Evolutionary conservation across 1,140 invertebrate species (phyloP), one percentile per base, ranked within the genome.

Genomic region (Drosophila eugracilis): DNA sequence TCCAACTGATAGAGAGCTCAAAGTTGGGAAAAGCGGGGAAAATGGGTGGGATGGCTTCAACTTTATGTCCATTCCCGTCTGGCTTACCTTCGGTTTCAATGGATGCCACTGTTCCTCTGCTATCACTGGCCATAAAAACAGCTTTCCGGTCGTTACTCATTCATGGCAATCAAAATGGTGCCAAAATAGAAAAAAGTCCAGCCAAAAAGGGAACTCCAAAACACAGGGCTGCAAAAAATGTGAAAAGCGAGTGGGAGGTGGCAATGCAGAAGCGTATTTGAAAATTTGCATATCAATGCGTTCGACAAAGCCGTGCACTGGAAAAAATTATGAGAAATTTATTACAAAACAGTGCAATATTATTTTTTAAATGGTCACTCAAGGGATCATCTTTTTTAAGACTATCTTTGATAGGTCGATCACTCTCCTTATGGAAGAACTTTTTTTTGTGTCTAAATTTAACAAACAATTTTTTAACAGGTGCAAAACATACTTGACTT

Each of bases 131-230:
- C 83, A 88, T 88, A 88, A 88, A 88, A 88, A 83, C 83, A 89
- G 83, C 83, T 88, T 88, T 88, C 83, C 83, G 83, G 75, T 88
- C 83, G 83, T 88, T 88, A 88, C 83, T 88, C 83, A 88, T 88
- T 88, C 83, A 88, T 88, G 78, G 75, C 83, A 88, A 86, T 86
- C 78, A 86, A 86, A 86, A 88, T 83, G 83, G 78, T 86, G 83
- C 78, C 83, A 83, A 88, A 86, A 83, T 78, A 81, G 75, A 86
- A 86, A 75, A 88, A 88, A 77, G 73, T 77, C 71, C 59, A 44
- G 21, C 67, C 45, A 73, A 73, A 72, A 72, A 63, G 47, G 47
- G 22, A 63, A 22, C 57, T 45, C 69, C 69, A 53, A 62, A 41
- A 21, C 65, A 39, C 22, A 30, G 32, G 49, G 22, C 42, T 30